Conservation (phyloP, 2,113 vertebrate genomes). For the Hippotragus niger region DNA sequence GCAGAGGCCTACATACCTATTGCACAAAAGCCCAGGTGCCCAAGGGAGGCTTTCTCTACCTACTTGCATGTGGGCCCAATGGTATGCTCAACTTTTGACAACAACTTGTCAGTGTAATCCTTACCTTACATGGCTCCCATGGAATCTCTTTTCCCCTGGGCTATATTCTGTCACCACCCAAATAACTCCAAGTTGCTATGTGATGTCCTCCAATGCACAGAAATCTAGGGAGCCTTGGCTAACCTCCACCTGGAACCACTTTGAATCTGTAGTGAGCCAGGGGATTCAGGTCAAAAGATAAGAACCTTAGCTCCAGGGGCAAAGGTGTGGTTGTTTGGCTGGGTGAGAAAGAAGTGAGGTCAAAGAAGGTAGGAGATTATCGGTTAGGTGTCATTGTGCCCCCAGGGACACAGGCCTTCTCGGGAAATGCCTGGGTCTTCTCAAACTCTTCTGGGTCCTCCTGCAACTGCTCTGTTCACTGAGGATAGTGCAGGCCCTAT, state of each 20-base stretch:
- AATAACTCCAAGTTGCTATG: not conserved
- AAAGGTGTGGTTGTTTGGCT: slow-evolving; percentile 44
- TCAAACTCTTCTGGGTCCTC: not conserved
- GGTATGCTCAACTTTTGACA: not conserved
- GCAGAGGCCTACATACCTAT: not conserved
- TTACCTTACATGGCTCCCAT: not conserved
- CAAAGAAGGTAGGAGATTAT: slow-evolving; percentile 36
- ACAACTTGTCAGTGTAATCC: not conserved
- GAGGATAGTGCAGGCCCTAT: not conserved
- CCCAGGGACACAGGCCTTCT: not conserved
- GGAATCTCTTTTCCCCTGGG: not conserved
- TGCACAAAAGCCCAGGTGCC: not conserved
- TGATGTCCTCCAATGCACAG: not conserved
- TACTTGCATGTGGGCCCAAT: not conserved
- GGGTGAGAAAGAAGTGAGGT: slow-evolving; percentile 26
- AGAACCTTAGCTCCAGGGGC: slow-evolving; percentile 26
- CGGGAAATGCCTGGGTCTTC: not conserved
- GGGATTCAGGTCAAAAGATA: slow-evolving; percentile 48
- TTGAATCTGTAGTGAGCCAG: slow-evolving; percentile 41
- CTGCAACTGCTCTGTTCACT: not conserved
- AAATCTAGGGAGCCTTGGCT: not conserved
- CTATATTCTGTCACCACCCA: not conserved
- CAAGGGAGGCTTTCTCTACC: not conserved
- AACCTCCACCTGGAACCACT: not conserved
- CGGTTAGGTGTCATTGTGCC: not conserved